A percentile compares a stretch with the other conserved stretches of the same genome.
These are phyloP conservation scores for Schizotus pectinicornis DNA, from an alignment of 2,888 invertebrate species.

Conservation along the genomic window DNA sequence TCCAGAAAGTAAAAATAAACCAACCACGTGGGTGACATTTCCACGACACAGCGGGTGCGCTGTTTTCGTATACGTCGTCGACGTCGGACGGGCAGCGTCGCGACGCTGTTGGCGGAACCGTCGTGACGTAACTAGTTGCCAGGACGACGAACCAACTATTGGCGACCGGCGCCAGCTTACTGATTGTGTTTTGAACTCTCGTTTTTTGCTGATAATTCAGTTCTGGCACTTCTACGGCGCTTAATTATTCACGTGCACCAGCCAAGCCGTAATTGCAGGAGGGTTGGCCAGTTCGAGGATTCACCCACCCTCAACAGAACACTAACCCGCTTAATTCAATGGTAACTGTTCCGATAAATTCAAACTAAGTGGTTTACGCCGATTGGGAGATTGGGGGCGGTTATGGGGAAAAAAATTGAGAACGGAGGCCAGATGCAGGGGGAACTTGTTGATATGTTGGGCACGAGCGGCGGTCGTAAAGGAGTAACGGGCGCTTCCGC, in stretches of 20 bases:
- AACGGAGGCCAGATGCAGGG: too few species aligned
- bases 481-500: too few species aligned
- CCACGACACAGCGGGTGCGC: neutral
- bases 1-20: conserved; percentile 15
- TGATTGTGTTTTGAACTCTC: conserved; percentile 36
- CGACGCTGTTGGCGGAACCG: conserved; percentile 33
- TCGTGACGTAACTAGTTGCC: conserved; percentile 35
- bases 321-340: neutral
- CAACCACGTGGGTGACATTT: conserved; percentile 22
- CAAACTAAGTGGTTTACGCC: too few species aligned
- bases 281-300: conserved; percentile 9
- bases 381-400: too few species aligned
- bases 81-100: conserved; percentile 10
- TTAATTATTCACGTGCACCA: conserved; percentile 41
- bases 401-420: too few species aligned
- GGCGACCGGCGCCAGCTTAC: conserved; percentile 34
- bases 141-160: conserved; percentile 31
- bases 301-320: neutral
- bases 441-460: too few species aligned
- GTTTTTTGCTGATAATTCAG: conserved; percentile 37
- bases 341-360: too few species aligned
- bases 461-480: too few species aligned
- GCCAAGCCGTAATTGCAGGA: conserved; percentile 26
- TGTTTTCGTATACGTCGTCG: conserved; percentile 9
- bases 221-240: conserved; percentile 38